Evolutionary conservation across 2,888 invertebrate species (phyloP).

Genomic region (Eilema caniola): DNA sequence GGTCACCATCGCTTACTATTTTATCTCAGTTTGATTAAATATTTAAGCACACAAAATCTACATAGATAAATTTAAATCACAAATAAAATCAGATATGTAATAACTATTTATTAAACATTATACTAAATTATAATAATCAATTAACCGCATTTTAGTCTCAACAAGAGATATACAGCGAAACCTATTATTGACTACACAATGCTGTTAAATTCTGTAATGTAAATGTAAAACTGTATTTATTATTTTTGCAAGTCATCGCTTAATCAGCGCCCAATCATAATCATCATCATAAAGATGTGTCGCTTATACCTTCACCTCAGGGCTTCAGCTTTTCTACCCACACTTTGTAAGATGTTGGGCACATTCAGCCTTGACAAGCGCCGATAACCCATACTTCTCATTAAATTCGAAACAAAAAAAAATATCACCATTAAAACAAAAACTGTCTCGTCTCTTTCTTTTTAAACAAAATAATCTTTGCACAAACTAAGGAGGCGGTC

Average conservation of each 20-base stretch:
- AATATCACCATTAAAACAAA: not conserved
- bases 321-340: no score
- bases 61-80: not conserved
- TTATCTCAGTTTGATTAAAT: not conserved
- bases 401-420: not conserved
- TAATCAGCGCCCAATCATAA: not conserved
- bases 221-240: not conserved
- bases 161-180: not conserved
- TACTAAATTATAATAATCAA: not conserved
- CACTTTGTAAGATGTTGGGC: no score
- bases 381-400: not conserved
- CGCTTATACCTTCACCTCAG: no score
- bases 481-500: conserved; percentile 68
- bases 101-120: not conserved
- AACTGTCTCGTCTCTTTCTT: conserved; percentile 40
- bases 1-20: not conserved
- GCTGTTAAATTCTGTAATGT: not conserved
- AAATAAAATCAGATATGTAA: not conserved
- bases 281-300: no score
- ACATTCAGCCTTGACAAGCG: not conserved
- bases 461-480: conserved; percentile 61
- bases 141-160: not conserved
- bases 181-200: not conserved
- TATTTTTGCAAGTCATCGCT: not conserved
- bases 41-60: not conserved